Evolutionary conservation across 2,113 vertebrate species (phyloP).

Genomic region (Lepus europaeus): DNA sequence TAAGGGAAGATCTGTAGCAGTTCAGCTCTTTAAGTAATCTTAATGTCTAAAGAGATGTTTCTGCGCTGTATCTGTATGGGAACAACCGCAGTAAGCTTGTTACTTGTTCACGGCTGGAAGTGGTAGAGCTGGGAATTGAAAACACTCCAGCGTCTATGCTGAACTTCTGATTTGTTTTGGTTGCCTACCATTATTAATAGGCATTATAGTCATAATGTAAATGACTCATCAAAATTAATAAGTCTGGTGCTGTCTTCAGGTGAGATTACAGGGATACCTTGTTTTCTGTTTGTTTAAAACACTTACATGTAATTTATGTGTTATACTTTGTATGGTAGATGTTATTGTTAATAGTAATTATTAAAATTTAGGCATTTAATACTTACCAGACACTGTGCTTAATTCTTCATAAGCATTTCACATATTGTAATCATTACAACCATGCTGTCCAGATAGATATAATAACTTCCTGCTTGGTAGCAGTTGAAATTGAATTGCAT

Average conservation of each 20-base stretch:
- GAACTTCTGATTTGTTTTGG: slow-evolving; percentile 26
- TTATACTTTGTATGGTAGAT: background rate
- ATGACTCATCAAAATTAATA: slow-evolving; percentile 16
- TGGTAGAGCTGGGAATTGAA: background rate
- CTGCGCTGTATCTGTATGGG: background rate
- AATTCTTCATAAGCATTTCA: slow-evolving; percentile 32
- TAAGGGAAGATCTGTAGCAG: background rate
- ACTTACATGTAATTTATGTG: background rate
- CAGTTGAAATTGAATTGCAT: slow-evolving; percentile 26
- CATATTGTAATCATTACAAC: slow-evolving; percentile 23
- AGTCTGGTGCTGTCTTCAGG: background rate
- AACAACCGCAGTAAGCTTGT: background rate
- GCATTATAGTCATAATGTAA: background rate
- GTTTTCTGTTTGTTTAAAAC: background rate
- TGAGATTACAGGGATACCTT: background rate
- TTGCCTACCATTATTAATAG: background rate
- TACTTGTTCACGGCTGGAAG: background rate
- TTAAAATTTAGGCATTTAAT: background rate
- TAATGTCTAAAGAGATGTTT: background rate
- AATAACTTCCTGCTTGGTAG: background rate
- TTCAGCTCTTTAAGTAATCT: background rate
- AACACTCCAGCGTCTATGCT: background rate
- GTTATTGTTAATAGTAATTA: slow-evolving; percentile 22
- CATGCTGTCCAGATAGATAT: background rate
- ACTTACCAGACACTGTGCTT: background rate